A percentile compares a stretch with the other conserved stretches of the same genome.
These are phyloP conservation scores for Micropterix aruncella DNA, from an alignment of 2,888 invertebrate species.

Conservation along the genomic window DNA sequence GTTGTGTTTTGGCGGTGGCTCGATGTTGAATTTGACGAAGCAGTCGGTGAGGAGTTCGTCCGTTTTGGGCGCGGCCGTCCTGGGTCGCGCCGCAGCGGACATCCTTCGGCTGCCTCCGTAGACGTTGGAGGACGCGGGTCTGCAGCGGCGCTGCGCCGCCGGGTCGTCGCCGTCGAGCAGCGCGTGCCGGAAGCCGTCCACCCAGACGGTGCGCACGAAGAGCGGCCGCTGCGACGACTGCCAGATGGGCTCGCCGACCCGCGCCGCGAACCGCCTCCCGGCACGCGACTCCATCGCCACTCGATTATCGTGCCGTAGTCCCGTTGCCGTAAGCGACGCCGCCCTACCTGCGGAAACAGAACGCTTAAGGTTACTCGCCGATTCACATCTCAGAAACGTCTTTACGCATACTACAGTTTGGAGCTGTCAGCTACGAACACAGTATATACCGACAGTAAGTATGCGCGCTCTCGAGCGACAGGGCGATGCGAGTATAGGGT, in stretches of 20 bases:
- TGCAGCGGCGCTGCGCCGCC: constrained; percentile 19
- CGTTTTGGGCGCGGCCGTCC: constrained; percentile 20
- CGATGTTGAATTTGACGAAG: constrained; percentile 22
- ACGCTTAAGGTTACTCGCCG: no score
- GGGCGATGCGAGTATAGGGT: no score
- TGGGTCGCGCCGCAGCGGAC: constrained; percentile 8
- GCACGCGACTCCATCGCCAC: no score
- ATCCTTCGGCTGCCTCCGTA: constrained; percentile 13
- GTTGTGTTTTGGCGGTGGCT: neutral
- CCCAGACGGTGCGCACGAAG: constrained; percentile 53
- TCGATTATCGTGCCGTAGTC: no score
- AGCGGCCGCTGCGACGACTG: constrained; percentile 46
- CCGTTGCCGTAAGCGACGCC: neutral
- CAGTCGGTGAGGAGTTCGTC: constrained; percentile 20
- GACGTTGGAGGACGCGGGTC: constrained; percentile 27
- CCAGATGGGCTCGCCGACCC: constrained; percentile 30
- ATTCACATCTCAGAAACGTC: no score
- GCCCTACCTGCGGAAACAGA: neutral
- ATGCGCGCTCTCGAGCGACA: no score
- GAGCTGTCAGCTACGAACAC: no score
- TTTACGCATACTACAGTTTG: no score
- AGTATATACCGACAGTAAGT: no score
- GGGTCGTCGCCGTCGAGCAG: constrained; percentile 51
- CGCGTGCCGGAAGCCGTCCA: constrained; percentile 55
- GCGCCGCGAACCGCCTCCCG: no score